phyloP scores from a whole-genome alignment of 1,140 invertebrate species.

The Drosophila pruinosa region DNA sequence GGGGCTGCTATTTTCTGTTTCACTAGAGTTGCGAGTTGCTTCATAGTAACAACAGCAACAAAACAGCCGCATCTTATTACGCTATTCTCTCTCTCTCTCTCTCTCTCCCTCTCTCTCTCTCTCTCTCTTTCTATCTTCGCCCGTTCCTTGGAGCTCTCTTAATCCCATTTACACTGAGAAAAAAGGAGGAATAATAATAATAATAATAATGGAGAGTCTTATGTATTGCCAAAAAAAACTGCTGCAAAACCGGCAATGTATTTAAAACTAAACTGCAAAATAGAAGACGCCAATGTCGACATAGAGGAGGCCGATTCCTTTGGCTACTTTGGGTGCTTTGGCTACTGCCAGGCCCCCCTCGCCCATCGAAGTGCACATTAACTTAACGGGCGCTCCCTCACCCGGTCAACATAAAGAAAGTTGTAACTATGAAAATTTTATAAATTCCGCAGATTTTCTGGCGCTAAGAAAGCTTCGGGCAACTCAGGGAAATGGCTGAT shows the following conservation, averaged over 20 bases:
- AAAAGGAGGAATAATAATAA: conserved; percentile 42
- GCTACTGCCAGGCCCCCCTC: not conserved
- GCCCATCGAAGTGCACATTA: conserved; percentile 61
- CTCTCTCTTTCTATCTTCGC: not conserved
- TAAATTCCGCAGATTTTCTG: conserved; percentile 80
- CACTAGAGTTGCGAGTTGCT: conserved; percentile 25
- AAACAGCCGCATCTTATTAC: conserved; percentile 25
- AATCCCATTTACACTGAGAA: conserved; percentile 35
- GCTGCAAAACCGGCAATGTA: conserved; percentile 41
- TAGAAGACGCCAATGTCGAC: conserved; percentile 45
- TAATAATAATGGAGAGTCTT: conserved; percentile 76
- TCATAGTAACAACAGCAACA: conserved; percentile 23
- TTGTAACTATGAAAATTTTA: conserved; percentile 82
- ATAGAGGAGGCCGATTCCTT: too few relatives aligned
- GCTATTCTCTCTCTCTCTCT: conserved; percentile 1
- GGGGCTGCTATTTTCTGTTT: conserved; percentile 34
- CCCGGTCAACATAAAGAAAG: conserved; percentile 65
- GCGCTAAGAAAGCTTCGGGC: conserved; percentile 64
- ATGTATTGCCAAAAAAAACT: conserved; percentile 55
- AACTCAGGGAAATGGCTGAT: conserved; percentile 22
- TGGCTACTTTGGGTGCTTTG: too few relatives aligned
- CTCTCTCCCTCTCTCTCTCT: conserved; percentile 1
- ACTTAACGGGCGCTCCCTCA: conserved; percentile 37
- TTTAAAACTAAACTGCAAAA: conserved; percentile 81
- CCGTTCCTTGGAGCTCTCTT: conserved; percentile 25